Base-by-base conservation (phyloP, 2,888 invertebrate species). In the Leucophenga montana region DNA sequence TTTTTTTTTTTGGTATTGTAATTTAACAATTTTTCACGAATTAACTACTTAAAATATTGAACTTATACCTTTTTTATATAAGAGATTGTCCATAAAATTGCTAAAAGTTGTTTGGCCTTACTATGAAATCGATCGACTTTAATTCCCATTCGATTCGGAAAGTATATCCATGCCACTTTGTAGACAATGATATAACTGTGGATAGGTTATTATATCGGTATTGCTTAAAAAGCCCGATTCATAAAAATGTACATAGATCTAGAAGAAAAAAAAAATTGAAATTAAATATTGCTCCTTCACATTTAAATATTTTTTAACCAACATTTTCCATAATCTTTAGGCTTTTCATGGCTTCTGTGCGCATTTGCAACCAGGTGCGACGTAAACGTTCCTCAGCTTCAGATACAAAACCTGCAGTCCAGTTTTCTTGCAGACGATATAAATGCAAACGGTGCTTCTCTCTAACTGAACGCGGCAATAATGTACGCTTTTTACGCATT, bases 371-470 rank as follows among this genome's bases (percentile, higher is more conserved):
- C 78, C 83, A 80, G 5, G 82, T 80, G 31, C 76, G 65, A 6
- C 85, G 90, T 80, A 95, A 92, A 18, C 93, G 91, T 85, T 95
- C 95, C 81, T 95, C 95, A 13, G 92, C 79, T 1, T 87, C 82
- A 8, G 86, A 86, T 61, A 88, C 86, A 64, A 85, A 86, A 5
- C 84, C 85, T n/a, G 87, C 85, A 0, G 79, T 68, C 88, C 88
- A 87, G 50, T 85, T 77, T 31, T 83, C 86, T 70, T 83, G 80
- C 13, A 76, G 66, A 4, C 81, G 77, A 71, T 77, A 75, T 39
- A 74, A 73, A 2, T 68, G 69, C 6, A 73, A 65, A 1, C 87
- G 83, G 27, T 85, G 76, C 56, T 72, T 82, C 31, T 87, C 87
- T 1, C 80, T 75, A 3, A 78, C 75, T 88, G 85, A 92, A 91